phyloP scores from a whole-genome alignment of 2,113 vertebrate genomes.

The Epinephelus lanceolatus region DNA sequence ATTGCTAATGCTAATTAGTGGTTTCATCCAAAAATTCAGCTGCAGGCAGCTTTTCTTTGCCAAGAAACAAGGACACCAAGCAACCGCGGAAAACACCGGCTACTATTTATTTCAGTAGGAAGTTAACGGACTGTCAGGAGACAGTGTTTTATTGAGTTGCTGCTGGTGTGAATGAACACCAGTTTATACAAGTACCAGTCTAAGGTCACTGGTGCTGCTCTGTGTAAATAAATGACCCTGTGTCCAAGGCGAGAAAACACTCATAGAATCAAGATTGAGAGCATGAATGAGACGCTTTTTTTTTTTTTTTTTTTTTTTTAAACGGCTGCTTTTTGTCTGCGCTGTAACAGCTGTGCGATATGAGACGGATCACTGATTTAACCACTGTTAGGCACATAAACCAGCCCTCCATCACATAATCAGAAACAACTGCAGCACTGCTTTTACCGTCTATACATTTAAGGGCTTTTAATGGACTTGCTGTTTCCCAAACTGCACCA shows the following conservation, averaged over 20 bases:
- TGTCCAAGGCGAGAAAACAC: not conserved
- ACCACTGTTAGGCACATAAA: slow-evolving; percentile 8
- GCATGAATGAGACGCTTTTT: not conserved
- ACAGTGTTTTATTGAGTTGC: not conserved
- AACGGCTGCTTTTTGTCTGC: slow-evolving; percentile 3
- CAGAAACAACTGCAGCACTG: slow-evolving; percentile 27
- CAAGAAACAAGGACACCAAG: slow-evolving; percentile 20
- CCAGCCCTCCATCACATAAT: not conserved
- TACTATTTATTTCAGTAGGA: slow-evolving; percentile 4
- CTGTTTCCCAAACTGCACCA: slow-evolving; percentile 9
- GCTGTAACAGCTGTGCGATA: slow-evolving; percentile 3
- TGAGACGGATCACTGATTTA: slow-evolving; percentile 1
- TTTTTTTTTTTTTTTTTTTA: not conserved
- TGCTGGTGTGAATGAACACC: not conserved
- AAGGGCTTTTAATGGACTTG: slow-evolving; percentile 17
- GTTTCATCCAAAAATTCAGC: slow-evolving; percentile 32
- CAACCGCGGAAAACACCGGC: not conserved
- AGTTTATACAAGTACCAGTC: not conserved
- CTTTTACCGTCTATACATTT: not conserved
- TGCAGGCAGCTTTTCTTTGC: slow-evolving; percentile 36
- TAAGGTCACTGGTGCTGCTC: not conserved
- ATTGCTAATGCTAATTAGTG: slow-evolving; percentile 16
- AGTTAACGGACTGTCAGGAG: not conserved
- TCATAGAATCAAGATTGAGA: not conserved
- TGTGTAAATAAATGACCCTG: slow-evolving; percentile 20